These are phyloP conservation scores for Neopelma chrysocephalum DNA, from an alignment of 2,797 vertebrate genomes.

Conservation along the genomic window DNA sequence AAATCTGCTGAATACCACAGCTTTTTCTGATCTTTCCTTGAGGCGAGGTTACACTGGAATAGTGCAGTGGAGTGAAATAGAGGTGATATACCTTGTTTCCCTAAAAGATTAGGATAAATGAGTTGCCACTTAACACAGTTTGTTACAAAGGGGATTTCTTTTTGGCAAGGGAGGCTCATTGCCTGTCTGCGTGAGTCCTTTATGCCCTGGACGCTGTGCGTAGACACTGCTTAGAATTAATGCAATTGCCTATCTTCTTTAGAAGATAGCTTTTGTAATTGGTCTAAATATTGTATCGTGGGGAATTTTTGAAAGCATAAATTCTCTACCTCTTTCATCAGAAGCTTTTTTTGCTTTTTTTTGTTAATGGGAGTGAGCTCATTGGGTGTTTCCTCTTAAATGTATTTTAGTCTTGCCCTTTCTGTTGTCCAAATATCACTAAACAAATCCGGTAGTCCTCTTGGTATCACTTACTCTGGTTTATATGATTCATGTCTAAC, in stretches of 20 bases:
- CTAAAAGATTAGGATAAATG: neutral
- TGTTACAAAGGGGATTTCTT: neutral
- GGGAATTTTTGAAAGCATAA: neutral
- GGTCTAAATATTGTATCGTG: neutral
- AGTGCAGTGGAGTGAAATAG: fast-evolving
- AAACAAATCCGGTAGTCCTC: neutral
- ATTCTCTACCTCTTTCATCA: neutral
- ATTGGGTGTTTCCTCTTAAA: neutral
- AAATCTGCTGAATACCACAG: neutral
- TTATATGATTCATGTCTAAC: neutral
- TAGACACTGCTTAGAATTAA: neutral
- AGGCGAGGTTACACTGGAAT: neutral
- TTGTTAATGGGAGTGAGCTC: neutral
- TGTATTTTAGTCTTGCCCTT: neutral
- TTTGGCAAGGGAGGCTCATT: neutral
- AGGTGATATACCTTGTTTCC: neutral
- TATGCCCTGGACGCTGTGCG: neutral
- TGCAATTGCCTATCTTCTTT: neutral
- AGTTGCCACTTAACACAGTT: neutral
- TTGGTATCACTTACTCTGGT: neutral
- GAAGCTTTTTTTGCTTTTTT: neutral
- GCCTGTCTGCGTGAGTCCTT: neutral
- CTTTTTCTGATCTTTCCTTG: neutral
- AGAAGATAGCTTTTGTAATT: neutral
- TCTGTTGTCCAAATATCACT: neutral